Percentiles rank a stretch among this genome's conserved stretches.
phyloP scores from a whole-genome alignment of 2,888 invertebrate species.

The Cantharis rustica region DNA sequence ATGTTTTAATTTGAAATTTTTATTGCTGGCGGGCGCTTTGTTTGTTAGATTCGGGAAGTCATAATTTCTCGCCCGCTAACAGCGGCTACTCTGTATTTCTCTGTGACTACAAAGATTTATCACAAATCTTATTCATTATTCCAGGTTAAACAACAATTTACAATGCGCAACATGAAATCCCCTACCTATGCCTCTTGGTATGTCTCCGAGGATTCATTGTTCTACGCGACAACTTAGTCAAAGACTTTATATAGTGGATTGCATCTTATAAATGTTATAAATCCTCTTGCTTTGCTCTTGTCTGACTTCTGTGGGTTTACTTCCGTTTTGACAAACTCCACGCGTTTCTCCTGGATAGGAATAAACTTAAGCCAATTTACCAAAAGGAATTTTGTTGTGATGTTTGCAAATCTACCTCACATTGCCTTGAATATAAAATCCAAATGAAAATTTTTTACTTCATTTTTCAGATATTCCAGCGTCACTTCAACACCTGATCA shows the following conservation, averaged over 20 bases:
- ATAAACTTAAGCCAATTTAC: constrained; percentile 48
- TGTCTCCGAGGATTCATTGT: constrained; percentile 51
- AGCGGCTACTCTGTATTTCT: constrained; percentile 41
- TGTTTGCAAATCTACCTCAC: constrained; percentile 18
- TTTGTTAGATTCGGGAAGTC: not conserved
- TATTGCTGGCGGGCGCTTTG: not conserved
- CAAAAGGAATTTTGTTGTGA: constrained; percentile 15
- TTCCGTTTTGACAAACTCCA: constrained; percentile 54
- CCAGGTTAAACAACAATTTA: constrained; percentile 51
- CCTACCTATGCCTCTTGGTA: constrained; percentile 51
- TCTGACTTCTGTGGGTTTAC: constrained; percentile 48
- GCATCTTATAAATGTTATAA: constrained; percentile 55
- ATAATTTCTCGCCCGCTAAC: constrained; percentile 21
- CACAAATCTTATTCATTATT: constrained; percentile 54
- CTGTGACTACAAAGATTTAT: constrained; percentile 40
- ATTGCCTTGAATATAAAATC: not conserved
- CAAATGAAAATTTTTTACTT: not conserved
- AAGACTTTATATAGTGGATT: constrained; percentile 55
- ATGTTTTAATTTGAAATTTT: not conserved
- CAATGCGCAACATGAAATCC: constrained; percentile 46
- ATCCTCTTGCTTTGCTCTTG: constrained; percentile 44
- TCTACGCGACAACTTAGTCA: constrained; percentile 47
- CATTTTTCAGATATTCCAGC: not conserved
- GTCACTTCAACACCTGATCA: not conserved
- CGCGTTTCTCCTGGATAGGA: constrained; percentile 48